Evolutionary conservation across 30 jellyfish, hydroid and myxozoan genomes (phyloP).

Genomic region (Turritopsis dohrnii): DNA sequence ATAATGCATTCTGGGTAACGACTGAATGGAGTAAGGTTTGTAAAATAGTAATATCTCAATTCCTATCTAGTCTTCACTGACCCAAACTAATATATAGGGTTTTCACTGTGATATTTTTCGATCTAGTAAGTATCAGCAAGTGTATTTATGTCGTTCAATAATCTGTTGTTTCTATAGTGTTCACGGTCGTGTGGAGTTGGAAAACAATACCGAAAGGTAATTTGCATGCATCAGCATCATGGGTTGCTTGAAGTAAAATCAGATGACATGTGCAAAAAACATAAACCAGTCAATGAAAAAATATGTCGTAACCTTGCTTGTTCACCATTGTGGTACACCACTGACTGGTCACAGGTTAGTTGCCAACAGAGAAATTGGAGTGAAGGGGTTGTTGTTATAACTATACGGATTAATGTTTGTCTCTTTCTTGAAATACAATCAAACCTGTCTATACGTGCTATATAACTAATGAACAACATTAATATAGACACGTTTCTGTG

Average conservation of each 20-base stretch:
- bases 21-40: conserved; percentile 7
- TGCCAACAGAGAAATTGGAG: too few species aligned
- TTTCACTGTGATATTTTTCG: too few species aligned
- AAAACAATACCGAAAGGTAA: background rate
- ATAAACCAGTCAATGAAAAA: background rate
- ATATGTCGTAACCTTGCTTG: background rate
- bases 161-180: background rate
- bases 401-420: too few species aligned
- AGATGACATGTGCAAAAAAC: background rate
- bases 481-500: too few species aligned
- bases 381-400: too few species aligned
- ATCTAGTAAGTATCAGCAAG: background rate
- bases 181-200: conserved; percentile 1
- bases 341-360: background rate
- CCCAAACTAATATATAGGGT: background rate
- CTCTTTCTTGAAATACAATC: too few species aligned
- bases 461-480: too few species aligned
- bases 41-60: background rate
- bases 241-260: background rate
- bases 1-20: conserved; percentile 1
- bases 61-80: background rate
- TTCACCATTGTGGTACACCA: conserved; percentile 10
- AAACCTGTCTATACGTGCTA: too few species aligned
- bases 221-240: conserved; percentile 1
- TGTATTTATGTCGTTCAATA: background rate